phyloP scores from a whole-genome alignment of 2,113 vertebrate genomes.

The Amphiprion ocellaris region DNA sequence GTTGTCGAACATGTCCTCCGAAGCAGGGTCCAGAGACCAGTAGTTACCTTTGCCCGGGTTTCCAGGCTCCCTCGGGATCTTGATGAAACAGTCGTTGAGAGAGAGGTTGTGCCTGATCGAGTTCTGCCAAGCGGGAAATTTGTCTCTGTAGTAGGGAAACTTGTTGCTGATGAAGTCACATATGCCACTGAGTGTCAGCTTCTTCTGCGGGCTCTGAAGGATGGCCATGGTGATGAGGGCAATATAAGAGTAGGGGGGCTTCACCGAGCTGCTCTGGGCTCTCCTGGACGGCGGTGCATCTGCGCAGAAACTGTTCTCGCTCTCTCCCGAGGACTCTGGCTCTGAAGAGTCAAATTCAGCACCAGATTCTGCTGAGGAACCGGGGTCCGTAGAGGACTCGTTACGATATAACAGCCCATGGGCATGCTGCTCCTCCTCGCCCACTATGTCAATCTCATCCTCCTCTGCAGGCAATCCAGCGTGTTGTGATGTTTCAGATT shows the following conservation, averaged over 20 bases:
- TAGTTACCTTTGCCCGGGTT: slow-evolving; percentile 97
- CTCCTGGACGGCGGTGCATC: slow-evolving; percentile 50
- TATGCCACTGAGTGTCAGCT: slow-evolving; percentile 91
- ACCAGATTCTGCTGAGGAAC: slow-evolving; percentile 70
- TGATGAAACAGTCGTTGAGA: slow-evolving; percentile 97
- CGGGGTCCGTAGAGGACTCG: slow-evolving; percentile 43
- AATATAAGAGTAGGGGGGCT: slow-evolving; percentile 94
- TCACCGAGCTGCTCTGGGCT: slow-evolving; percentile 76
- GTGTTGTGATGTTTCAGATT: slow-evolving; percentile 69
- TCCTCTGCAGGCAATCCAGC: slow-evolving; percentile 65
- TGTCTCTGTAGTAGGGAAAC: slow-evolving; percentile 91
- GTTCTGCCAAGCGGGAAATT: slow-evolving; percentile 96
- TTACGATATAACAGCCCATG: slow-evolving; percentile 46
- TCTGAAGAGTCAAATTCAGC: slow-evolving; percentile 80
- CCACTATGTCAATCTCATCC: slow-evolving; percentile 81
- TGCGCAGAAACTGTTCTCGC: slow-evolving; percentile 76
- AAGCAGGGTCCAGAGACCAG: slow-evolving; percentile 93
- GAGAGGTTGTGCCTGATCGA: slow-evolving; percentile 97
- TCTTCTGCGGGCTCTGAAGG: slow-evolving; percentile 90
- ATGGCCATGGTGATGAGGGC: slow-evolving; percentile 96
- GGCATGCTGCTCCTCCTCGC: slow-evolving; percentile 71
- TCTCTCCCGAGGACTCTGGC: slow-evolving; percentile 78
- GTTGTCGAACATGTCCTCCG: slow-evolving; percentile 94
- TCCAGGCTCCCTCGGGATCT: slow-evolving; percentile 94
- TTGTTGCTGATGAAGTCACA: slow-evolving; percentile 94